Conservation (phyloP, 1,140 invertebrate genomes). For the Drosophila ironensis region DNA sequence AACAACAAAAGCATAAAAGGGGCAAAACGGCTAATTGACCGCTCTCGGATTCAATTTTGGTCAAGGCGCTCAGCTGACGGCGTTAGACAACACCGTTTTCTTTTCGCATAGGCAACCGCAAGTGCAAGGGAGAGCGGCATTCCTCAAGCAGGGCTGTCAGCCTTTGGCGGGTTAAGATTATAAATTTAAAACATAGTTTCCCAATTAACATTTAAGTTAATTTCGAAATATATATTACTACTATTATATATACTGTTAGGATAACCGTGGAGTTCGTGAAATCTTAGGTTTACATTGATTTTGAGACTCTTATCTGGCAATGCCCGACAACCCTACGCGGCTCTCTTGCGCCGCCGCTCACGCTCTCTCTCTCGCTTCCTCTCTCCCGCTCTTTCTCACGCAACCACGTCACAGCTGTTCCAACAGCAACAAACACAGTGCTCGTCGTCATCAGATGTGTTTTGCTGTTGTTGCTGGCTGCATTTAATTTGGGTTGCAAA, state of each 20-base stretch:
- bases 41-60: slow-evolving; percentile 12
- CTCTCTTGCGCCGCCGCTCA: slow-evolving; percentile 51
- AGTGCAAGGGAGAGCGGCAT: background rate
- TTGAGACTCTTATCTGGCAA: no score
- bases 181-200: no score
- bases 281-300: no score
- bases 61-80: slow-evolving; percentile 43
- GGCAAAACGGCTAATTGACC: slow-evolving; percentile 18
- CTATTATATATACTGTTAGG: no score
- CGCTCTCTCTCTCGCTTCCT: slow-evolving; percentile 1
- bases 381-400: slow-evolving; percentile 1
- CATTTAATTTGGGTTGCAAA: slow-evolving; percentile 32
- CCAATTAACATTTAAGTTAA: no score
- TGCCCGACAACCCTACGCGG: slow-evolving; percentile 45
- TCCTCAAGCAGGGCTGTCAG: slow-evolving; percentile 30
- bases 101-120: background rate
- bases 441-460: slow-evolving; percentile 35
- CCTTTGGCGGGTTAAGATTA: background rate
- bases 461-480: slow-evolving; percentile 47
- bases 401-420: slow-evolving; percentile 64
- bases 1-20: slow-evolving; percentile 8
- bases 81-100: slow-evolving; percentile 49
- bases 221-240: no score
- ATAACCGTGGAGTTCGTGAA: no score
- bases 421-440: slow-evolving; percentile 20